Evolutionary conservation across 2,113 vertebrate species (phyloP).

Genomic region (Pungitius pungitius): DNA sequence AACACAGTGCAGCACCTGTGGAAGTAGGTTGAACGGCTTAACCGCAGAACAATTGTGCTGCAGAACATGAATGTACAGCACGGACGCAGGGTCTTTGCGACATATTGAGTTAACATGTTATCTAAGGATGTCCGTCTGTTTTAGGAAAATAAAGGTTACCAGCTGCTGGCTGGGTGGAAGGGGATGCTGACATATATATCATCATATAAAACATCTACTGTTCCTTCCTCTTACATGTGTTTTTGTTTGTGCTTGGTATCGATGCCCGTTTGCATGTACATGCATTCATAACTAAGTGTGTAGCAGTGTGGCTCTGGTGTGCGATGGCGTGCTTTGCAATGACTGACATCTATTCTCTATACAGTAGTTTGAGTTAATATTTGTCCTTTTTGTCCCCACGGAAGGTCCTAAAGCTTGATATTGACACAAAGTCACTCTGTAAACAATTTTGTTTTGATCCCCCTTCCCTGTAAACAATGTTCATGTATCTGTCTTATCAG

Average conservation of each 20-base stretch:
- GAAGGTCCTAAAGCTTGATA: constrained; percentile 34
- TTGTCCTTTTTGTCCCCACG: constrained; percentile 24
- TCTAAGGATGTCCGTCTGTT: constrained; percentile 3
- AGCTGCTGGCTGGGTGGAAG: not conserved
- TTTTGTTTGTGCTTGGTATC: not conserved
- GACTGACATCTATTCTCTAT: not conserved
- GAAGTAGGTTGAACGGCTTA: not conserved
- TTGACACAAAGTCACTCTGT: constrained; percentile 35
- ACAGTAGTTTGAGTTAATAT: constrained; percentile 4
- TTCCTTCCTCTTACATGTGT: not conserved
- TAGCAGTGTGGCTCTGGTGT: not conserved
- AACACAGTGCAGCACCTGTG: not conserved
- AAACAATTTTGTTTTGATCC: constrained; percentile 30
- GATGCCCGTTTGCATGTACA: not conserved
- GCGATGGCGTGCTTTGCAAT: not conserved
- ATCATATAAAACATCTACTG: too few relatives aligned
- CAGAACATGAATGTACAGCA: not conserved
- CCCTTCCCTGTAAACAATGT: constrained; percentile 41
- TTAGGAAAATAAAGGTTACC: not conserved
- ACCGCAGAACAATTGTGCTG: constrained; percentile 1
- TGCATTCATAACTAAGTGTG: not conserved
- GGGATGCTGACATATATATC: not conserved
- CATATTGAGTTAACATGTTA: not conserved
- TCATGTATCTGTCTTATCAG: constrained; percentile 51
- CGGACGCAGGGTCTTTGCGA: not conserved